phyloP scores from a whole-genome alignment of 2,888 invertebrate species.

The Theretra japonica region DNA sequence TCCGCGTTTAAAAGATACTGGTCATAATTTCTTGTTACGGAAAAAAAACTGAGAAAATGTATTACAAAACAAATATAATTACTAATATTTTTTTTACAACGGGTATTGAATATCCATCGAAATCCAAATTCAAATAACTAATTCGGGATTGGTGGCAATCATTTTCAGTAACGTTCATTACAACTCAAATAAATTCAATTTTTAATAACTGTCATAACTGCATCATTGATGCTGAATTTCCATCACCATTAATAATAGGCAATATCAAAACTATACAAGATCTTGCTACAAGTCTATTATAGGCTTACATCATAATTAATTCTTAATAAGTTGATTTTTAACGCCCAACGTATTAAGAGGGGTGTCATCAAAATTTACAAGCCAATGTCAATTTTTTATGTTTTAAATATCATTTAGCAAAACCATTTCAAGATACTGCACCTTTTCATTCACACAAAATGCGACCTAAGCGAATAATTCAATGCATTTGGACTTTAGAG shows the following conservation, averaged over 20 bases:
- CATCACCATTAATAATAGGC: neutral
- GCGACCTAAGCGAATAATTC: neutral
- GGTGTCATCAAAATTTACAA: no score
- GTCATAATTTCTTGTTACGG: neutral
- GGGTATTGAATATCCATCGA: no score
- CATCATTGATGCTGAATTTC: neutral
- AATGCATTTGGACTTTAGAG: slow-evolving; percentile 4
- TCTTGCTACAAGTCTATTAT: neutral
- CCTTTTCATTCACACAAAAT: neutral
- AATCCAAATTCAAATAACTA: no score
- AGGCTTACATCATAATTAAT: neutral
- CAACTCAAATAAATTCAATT: no score
- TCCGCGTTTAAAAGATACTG: no score
- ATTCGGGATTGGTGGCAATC: no score
- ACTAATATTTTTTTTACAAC: no score
- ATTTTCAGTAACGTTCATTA: no score
- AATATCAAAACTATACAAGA: neutral
- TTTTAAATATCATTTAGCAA: neutral
- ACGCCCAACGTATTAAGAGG: no score
- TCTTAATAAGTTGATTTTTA: neutral
- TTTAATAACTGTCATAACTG: neutral
- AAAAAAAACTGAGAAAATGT: neutral
- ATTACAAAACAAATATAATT: no score
- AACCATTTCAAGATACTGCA: neutral
- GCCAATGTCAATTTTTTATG: neutral